A percentile compares a stretch with the other conserved stretches of the same genome.
These are phyloP conservation scores for Myxocyprinus asiaticus DNA, from an alignment of 2,113 vertebrate genomes.

Conservation along the genomic window DNA sequence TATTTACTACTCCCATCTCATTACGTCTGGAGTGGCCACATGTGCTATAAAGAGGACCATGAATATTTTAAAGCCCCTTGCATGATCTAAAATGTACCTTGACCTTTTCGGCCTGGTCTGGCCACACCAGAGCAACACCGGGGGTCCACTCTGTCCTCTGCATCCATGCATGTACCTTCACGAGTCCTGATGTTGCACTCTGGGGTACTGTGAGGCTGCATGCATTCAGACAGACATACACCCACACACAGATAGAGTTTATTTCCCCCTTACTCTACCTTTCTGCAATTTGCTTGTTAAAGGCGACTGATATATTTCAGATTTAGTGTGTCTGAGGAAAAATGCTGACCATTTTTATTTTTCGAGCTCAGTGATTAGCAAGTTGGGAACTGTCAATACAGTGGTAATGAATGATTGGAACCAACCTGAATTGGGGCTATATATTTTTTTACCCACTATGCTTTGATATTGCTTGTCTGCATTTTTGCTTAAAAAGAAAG, in stretches of 20 bases:
- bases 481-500: conserved; percentile 82
- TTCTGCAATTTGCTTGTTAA: conserved; percentile 59
- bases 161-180: conserved; percentile 45
- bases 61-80: conserved; percentile 79
- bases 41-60: conserved; percentile 78
- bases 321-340: conserved; percentile 68
- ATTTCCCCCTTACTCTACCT: conserved; percentile 50
- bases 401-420: conserved; percentile 76
- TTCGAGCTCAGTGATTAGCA: conserved; percentile 77
- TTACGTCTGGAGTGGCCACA: conserved; percentile 67
- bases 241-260: conserved; percentile 51
- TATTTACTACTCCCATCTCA: conserved; percentile 83
- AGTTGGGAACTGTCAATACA: conserved; percentile 76
- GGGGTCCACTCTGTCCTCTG: conserved; percentile 45
- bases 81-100: conserved; percentile 76
- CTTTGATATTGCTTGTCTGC: conserved; percentile 80
- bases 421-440: conserved; percentile 75
- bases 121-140: conserved; percentile 43
- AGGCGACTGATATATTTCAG: conserved; percentile 72
- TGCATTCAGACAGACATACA: conserved; percentile 36
- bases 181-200: conserved; percentile 34
- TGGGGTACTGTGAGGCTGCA: conserved; percentile 23
- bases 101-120: conserved; percentile 68
- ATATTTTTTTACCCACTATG: conserved; percentile 74
- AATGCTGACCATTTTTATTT: conserved; percentile 74